phyloP scores from a whole-genome alignment of 2,113 vertebrate genomes.

The Vombatus ursinus region DNA sequence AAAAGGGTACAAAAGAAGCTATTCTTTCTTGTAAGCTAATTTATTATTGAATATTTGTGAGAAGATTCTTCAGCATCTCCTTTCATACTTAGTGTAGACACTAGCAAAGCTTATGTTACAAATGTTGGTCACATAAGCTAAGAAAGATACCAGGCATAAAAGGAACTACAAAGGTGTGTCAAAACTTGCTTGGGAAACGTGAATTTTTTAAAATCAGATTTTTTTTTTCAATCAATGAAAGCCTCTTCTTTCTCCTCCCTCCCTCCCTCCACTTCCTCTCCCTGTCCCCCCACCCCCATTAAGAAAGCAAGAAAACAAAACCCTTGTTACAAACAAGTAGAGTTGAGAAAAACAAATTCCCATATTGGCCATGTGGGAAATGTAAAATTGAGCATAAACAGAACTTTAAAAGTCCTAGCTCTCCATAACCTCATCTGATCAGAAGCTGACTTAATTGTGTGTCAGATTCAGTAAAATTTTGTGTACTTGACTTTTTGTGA shows the following conservation, averaged over 20 bases:
- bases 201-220: background rate
- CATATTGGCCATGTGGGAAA: background rate
- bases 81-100: background rate
- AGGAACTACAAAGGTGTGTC: background rate
- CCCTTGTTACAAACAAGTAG: background rate
- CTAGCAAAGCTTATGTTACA: background rate
- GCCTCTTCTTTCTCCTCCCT: background rate
- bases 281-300: fast-evolving
- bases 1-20: background rate
- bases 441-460: background rate
- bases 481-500: background rate
- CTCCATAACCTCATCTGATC: background rate
- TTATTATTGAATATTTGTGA: slow-evolving; percentile 37
- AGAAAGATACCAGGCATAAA: background rate
- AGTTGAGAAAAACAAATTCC: background rate
- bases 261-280: background rate
- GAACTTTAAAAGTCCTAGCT: background rate
- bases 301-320: background rate
- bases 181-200: background rate
- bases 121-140: slow-evolving; percentile 18
- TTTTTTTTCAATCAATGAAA: background rate
- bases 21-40: slow-evolving; percentile 32
- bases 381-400: background rate
- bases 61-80: background rate
- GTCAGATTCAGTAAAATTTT: background rate